Evolutionary conservation across 2,113 vertebrate genomes (phyloP).

Genomic region (Eudorcas thomsonii): DNA sequence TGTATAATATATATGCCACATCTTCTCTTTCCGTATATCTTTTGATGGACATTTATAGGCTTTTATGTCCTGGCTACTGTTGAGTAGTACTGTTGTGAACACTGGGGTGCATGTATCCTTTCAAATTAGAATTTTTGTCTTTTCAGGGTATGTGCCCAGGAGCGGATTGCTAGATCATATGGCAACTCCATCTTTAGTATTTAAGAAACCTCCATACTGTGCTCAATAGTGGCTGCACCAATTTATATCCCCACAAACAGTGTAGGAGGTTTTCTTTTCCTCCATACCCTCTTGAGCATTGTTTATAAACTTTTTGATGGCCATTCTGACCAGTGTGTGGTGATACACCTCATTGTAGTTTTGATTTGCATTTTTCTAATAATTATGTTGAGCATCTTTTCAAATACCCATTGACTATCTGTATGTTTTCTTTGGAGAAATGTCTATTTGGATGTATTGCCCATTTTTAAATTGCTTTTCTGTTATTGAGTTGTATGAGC

Average conservation of each 20-base stretch:
- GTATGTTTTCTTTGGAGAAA: neutral
- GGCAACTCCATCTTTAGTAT: neutral
- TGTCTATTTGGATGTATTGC: neutral
- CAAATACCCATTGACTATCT: neutral
- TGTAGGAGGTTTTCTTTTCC: neutral
- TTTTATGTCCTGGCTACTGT: neutral
- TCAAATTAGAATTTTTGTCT: neutral
- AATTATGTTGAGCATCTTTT: neutral
- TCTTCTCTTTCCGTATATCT: neutral
- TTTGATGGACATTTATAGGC: neutral
- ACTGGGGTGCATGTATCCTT: neutral
- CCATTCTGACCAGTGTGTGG: neutral
- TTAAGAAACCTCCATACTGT: neutral
- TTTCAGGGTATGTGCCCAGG: neutral
- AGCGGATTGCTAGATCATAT: neutral
- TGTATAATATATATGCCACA: neutral
- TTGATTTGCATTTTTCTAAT: neutral
- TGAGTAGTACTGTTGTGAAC: neutral
- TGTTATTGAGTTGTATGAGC: neutral
- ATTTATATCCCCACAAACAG: neutral
- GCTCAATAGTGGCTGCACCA: neutral
- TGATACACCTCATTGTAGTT: neutral
- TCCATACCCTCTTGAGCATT: neutral
- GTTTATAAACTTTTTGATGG: neutral
- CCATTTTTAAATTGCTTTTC: neutral